These are phyloP conservation scores for Alcedo quadribrachys DNA, from an alignment of 2,797 vertebrate genomes.

Conservation along the genomic window DNA sequence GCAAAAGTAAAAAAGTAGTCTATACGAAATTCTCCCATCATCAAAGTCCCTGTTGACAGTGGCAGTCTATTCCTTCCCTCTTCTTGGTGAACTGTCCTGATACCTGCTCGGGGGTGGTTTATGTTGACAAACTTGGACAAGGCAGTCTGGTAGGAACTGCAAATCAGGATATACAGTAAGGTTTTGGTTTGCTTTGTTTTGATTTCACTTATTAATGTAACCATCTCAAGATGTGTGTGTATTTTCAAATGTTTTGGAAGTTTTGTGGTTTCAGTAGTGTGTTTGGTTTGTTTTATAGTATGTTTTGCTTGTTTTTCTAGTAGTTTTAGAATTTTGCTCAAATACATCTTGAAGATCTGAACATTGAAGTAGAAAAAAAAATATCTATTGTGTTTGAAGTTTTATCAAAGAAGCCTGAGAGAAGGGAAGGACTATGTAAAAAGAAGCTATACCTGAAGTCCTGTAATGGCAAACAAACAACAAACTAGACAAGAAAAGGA, in stretches of 20 bases:
- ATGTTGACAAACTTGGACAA: not conserved
- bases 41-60: not conserved
- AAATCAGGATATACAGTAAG: not conserved
- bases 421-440: not conserved
- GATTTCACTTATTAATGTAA: not conserved
- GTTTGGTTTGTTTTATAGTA: not conserved
- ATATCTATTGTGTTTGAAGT: not conserved
- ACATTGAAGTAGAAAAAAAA: not conserved
- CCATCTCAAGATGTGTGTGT: not conserved
- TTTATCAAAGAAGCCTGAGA: not conserved
- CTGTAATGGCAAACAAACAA: not conserved
- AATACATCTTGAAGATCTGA: not conserved
- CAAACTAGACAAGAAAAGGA: not conserved
- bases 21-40: not conserved
- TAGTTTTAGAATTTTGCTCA: not conserved
- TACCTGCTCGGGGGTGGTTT: not conserved
- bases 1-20: not conserved
- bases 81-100: not conserved
- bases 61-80: not conserved
- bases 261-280: not conserved
- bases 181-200: not conserved
- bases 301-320: not conserved
- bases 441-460: not conserved
- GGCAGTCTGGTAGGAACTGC: not conserved
- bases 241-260: not conserved